Conservation (phyloP, 2,888 invertebrate genomes). For the Trissoscelio sp. region DNA sequence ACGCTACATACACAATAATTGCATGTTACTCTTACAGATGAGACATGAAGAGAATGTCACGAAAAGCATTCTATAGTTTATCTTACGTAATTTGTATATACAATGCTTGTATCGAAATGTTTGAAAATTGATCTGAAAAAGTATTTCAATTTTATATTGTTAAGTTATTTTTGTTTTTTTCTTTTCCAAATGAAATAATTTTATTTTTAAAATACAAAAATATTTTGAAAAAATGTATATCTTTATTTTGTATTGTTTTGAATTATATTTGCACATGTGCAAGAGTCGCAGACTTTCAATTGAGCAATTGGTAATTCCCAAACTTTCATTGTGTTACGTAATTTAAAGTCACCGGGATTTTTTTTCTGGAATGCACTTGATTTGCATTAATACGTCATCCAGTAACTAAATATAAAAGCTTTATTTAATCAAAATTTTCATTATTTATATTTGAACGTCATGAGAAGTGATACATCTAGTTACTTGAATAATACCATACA, state of each 20-base stretch:
- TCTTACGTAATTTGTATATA: constrained; percentile 18
- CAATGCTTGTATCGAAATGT: background rate
- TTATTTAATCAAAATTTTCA: no score
- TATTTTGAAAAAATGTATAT: background rate
- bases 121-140: no score
- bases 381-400: background rate
- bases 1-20: constrained; percentile 1
- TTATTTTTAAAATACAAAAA: background rate
- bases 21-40: background rate
- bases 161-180: background rate
- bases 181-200: background rate
- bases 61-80: constrained; percentile 12
- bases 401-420: background rate
- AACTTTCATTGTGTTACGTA: constrained; percentile 41
- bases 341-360: constrained; percentile 19
- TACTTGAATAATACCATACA: no score
- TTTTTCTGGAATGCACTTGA: constrained; percentile 11
- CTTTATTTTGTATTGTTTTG: background rate
- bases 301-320: constrained; percentile 34
- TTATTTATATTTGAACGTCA: no score
- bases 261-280: background rate
- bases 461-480: no score
- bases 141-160: no score
- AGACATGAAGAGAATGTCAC: constrained; percentile 19
- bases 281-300: constrained; percentile 30